These are phyloP conservation scores for Pseudococcus viburni DNA, from an alignment of 2,888 invertebrate genomes.

Conservation along the genomic window DNA sequence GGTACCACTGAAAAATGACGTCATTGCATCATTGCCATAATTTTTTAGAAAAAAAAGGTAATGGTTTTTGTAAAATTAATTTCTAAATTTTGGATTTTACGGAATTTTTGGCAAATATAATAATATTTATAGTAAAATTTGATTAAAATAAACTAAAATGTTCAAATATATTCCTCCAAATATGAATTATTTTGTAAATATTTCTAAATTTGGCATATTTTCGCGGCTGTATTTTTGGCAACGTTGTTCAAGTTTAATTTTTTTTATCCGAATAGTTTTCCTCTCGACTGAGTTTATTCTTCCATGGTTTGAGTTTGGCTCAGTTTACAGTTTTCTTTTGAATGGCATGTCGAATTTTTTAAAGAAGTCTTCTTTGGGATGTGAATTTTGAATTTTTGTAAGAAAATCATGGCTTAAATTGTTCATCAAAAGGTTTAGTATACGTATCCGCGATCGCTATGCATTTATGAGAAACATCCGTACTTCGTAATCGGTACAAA, in stretches of 20 bases:
- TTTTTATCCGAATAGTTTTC: constrained; percentile 43
- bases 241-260: not conserved
- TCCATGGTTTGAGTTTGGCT: constrained; percentile 63
- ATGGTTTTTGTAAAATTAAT: too few relatives aligned
- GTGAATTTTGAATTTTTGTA: constrained; percentile 61
- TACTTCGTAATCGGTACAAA: constrained; percentile 3
- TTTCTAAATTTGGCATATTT: not conserved
- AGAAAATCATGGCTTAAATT: constrained; percentile 29
- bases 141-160: too few relatives aligned
- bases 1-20: too few relatives aligned
- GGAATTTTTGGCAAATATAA: too few relatives aligned
- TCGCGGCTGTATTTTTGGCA: not conserved
- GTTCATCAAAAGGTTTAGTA: constrained; percentile 14
- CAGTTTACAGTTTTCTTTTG: constrained; percentile 63
- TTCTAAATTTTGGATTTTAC: too few relatives aligned
- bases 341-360: constrained; percentile 60
- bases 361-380: constrained; percentile 47
- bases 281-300: constrained; percentile 12
- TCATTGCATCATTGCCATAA: too few relatives aligned
- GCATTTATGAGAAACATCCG: not conserved
- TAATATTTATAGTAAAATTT: too few relatives aligned
- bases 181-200: too few relatives aligned
- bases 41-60: too few relatives aligned
- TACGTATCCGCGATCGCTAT: not conserved
- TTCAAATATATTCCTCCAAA: too few relatives aligned